These are phyloP conservation scores for Ips typographus DNA, from an alignment of 1,140 invertebrate genomes.

Conservation along the genomic window DNA sequence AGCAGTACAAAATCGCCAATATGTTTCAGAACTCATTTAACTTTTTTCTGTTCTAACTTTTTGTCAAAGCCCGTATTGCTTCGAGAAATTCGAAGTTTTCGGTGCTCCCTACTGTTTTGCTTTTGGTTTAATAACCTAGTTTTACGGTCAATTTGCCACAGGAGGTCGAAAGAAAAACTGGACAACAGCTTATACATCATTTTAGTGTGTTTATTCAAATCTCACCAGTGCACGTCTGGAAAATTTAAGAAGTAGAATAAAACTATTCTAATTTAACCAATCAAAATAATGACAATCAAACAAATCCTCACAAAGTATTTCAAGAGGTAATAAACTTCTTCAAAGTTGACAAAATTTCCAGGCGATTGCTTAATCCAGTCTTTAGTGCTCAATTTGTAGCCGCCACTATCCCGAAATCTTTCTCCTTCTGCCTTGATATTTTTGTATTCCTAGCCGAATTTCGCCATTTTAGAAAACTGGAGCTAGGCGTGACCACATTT, in stretches of 20 bases:
- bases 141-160: background rate
- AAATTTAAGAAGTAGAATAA: background rate
- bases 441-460: conserved; percentile 8
- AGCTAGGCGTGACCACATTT: conserved; percentile 21
- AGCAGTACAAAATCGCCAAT: conserved; percentile 3
- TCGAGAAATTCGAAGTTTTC: background rate
- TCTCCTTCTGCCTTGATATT: conserved; percentile 1
- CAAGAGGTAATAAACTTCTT: background rate
- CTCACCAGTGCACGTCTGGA: background rate
- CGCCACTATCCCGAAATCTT: background rate
- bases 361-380: background rate
- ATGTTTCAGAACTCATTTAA: conserved; percentile 10
- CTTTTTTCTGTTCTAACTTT: conserved; percentile 5
- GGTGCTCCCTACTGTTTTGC: background rate
- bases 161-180: background rate
- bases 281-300: background rate
- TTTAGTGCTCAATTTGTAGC: background rate
- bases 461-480: conserved; percentile 16
- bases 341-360: background rate
- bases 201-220: background rate
- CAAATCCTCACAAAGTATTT: background rate
- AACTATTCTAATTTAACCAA: background rate
- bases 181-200: background rate
- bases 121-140: background rate
- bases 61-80: background rate